Percentiles rank a stretch among this genome's conserved stretches.
Conservation (phyloP, 2,113 vertebrate genomes). For the Xenopus borealis region DNA sequence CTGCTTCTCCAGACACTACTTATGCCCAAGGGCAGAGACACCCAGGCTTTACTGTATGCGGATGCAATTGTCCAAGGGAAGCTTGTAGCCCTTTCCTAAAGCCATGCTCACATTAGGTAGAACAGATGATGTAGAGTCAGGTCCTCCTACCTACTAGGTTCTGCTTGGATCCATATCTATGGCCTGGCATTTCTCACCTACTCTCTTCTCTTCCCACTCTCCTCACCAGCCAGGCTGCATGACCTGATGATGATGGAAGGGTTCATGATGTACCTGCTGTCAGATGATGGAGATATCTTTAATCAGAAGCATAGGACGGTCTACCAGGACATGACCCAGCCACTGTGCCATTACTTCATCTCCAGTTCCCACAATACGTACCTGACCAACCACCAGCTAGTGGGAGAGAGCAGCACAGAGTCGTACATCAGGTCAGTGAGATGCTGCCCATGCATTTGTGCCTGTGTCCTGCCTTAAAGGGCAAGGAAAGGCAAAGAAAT, state of each 20-base stretch:
- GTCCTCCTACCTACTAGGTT: too few relatives aligned
- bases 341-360: slow-evolving; percentile 90
- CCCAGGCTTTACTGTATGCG: too few relatives aligned
- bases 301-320: slow-evolving; percentile 72
- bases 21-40: too few relatives aligned
- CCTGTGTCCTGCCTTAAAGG: too few relatives aligned
- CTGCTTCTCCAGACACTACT: too few relatives aligned
- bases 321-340: slow-evolving; percentile 87
- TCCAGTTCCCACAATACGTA: slow-evolving; percentile 97
- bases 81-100: too few relatives aligned
- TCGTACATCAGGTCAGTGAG: slow-evolving; percentile 81
- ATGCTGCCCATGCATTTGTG: too few relatives aligned
- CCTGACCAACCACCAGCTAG: slow-evolving; percentile 87
- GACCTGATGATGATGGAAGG: slow-evolving; percentile 88
- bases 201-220: not conserved
- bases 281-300: slow-evolving; percentile 77
- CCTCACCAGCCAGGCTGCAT: slow-evolving; percentile 76
- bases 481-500: too few relatives aligned
- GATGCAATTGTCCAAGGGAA: too few relatives aligned
- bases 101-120: too few relatives aligned
- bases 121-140: too few relatives aligned
- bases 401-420: slow-evolving; percentile 88
- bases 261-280: slow-evolving; percentile 94
- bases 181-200: not conserved
- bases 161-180: not conserved